Percentiles rank a stretch among this genome's conserved stretches.
These are phyloP conservation scores for Steinernema carpocapsae DNA, from an alignment of 2,888 invertebrate genomes.

Conservation along the genomic window DNA sequence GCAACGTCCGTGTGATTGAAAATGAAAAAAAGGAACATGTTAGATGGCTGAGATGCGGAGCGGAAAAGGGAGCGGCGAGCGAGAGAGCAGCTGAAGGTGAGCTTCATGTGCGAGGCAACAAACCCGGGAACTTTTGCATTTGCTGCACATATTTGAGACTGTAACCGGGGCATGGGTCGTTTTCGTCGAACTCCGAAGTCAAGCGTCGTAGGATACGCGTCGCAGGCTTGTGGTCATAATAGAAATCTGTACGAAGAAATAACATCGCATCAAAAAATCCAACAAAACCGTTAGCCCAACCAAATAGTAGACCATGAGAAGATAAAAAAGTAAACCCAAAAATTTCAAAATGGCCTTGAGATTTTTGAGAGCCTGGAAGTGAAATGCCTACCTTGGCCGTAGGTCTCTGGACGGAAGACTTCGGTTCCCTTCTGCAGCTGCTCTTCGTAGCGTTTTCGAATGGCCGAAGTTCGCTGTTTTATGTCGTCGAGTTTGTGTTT, in stretches of 20 bases:
- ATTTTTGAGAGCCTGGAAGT: background rate
- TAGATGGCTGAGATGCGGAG: background rate
- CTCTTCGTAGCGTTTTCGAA: slow-evolving; percentile 71
- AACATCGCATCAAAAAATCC: slow-evolving; percentile 31
- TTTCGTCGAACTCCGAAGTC: slow-evolving; percentile 49
- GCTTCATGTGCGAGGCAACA: background rate
- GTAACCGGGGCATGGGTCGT: slow-evolving; percentile 63
- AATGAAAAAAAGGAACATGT: background rate
- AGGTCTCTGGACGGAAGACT: slow-evolving; percentile 58
- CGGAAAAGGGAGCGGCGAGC: slow-evolving; percentile 31
- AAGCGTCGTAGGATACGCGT: slow-evolving; percentile 33
- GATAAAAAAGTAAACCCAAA: slow-evolving; percentile 29
- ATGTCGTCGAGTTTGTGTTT: slow-evolving; percentile 86
- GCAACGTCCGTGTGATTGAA: slow-evolving; percentile 16
- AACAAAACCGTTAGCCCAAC: slow-evolving; percentile 35
- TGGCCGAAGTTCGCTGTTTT: slow-evolving; percentile 92
- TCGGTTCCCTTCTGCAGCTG: slow-evolving; percentile 50
- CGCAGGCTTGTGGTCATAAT: slow-evolving; percentile 3
- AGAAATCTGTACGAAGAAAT: slow-evolving; percentile 33
- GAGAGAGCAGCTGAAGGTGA: slow-evolving; percentile 4
- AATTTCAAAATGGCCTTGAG: background rate
- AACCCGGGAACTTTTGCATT: slow-evolving; percentile 34
- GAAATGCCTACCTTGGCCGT: slow-evolving; percentile 57
- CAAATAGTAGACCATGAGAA: slow-evolving; percentile 28
- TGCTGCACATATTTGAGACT: slow-evolving; percentile 27